Base-by-base conservation (phyloP, 2,797 vertebrate species). In the Lepilemur ruficaudatus region DNA sequence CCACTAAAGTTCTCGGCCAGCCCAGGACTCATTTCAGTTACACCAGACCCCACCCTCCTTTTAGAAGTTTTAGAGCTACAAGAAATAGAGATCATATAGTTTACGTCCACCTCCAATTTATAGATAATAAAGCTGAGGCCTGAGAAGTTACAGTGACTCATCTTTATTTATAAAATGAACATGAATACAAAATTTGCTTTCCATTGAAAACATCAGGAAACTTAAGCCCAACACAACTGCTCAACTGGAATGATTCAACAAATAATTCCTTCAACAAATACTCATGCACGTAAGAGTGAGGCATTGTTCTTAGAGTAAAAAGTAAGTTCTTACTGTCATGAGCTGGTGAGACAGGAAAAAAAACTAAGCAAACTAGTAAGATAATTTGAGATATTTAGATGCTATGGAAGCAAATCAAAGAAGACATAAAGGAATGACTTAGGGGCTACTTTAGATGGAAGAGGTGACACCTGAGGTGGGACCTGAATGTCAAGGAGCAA, bases 141-240 rank as follows among this genome's bases (percentile, higher is more conserved):
- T 32, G 30, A 23, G 59, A 73, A 96, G 48, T 89, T 46, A 52
- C 7, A 72, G 52, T 35, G 41, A 63, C 17, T 91, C 55, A 61
- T 52, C 15, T 96, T 96, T 95, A 85, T 82, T 81, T 65, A 91
- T 50, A 35, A 95, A 70, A 69, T 79, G 17, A 93, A 88, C 32
- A 15, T 81, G 43, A 95, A 84, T 81, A 89, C 32, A 69, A 50
- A 72, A 75, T 55, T 88, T 91, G 41, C n/a, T 88, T 93, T 91
- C 79, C 46, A 76, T 11, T 32, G 55, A 91, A 91, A 80, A 91
- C 32, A 55, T 57, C 28, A 48, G 61, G 65, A 57, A 88, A 69
- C 59, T 78, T 86, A 86, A 50, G 46, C 65, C 79, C 46, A 89
- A 57, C 6, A 28, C 18, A 89, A 89, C 69, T 10, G 38, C 46